phyloP scores from a whole-genome alignment of 2,888 invertebrate genomes.

The Oegoconia quadripuncta region DNA sequence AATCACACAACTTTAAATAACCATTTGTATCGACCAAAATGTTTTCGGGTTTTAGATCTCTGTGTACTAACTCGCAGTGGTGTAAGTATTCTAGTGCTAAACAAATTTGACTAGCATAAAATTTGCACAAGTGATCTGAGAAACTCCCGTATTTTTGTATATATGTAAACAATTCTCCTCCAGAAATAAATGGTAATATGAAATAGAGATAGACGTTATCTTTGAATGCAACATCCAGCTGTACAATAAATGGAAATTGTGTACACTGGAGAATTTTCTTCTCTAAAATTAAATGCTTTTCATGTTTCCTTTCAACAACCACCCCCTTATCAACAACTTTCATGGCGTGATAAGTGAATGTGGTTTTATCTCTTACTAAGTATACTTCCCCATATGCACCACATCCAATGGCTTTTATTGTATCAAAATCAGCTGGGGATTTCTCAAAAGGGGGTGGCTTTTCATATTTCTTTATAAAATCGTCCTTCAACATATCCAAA shows the following conservation, averaged over 20 bases:
- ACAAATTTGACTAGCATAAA: constrained; percentile 93
- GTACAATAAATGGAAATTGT: constrained; percentile 91
- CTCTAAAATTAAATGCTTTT: constrained; percentile 93
- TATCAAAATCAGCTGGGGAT: constrained; percentile 81
- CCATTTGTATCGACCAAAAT: constrained; percentile 87
- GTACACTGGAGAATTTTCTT: constrained; percentile 91
- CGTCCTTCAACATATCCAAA: constrained; percentile 56
- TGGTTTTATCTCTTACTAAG: constrained; percentile 81
- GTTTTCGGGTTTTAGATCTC: constrained; percentile 95
- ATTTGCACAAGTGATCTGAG: constrained; percentile 87
- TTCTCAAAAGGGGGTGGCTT: constrained; percentile 29
- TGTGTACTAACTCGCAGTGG: constrained; percentile 88
- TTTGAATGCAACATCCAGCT: constrained; percentile 89
- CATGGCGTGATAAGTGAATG: constrained; percentile 87
- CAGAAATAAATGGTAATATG: constrained; percentile 88
- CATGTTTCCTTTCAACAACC: constrained; percentile 92
- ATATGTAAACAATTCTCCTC: constrained; percentile 92
- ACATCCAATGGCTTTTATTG: constrained; percentile 87
- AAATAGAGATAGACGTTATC: constrained; percentile 91
- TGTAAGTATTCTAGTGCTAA: constrained; percentile 95
- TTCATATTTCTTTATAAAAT: constrained; percentile 44
- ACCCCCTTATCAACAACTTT: constrained; percentile 92
- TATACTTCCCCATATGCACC: constrained; percentile 95
- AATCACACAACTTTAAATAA: constrained; percentile 91
- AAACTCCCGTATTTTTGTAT: constrained; percentile 81